phyloP scores from a whole-genome alignment of 2,797 vertebrate species.

The Arctocebus calabarensis region DNA sequence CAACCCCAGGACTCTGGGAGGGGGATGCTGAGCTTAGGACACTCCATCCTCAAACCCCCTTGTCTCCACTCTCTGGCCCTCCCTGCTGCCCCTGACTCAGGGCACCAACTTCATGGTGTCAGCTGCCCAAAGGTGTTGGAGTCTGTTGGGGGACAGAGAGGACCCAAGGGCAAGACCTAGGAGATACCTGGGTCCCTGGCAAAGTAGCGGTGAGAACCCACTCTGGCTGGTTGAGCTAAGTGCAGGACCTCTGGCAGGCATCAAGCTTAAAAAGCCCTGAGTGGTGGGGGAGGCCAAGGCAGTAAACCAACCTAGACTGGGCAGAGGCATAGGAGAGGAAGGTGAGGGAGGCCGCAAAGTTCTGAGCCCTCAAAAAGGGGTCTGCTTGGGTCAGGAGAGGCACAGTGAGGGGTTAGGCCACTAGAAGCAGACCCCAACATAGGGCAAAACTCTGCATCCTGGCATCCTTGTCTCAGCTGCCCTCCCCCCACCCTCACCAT shows the following conservation, averaged over 20 bases:
- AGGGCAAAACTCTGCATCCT: background rate
- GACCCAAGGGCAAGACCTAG: background rate
- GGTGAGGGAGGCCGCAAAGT: background rate
- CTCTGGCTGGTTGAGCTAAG: background rate
- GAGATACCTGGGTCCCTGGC: background rate
- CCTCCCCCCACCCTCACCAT: background rate
- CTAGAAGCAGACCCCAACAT: background rate
- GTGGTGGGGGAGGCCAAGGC: background rate
- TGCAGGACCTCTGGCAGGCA: background rate
- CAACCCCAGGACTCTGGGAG: background rate
- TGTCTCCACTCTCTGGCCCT: too few species aligned
- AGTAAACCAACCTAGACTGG: background rate
- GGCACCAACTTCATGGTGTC: background rate
- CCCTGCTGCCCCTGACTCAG: background rate
- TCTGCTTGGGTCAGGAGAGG: background rate
- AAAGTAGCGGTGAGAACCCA: background rate
- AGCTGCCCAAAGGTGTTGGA: background rate
- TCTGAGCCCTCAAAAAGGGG: background rate
- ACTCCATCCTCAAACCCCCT: background rate
- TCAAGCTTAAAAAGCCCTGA: background rate
- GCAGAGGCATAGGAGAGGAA: background rate
- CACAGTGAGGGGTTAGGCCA: background rate
- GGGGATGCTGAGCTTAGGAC: background rate
- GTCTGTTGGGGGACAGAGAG: background rate
- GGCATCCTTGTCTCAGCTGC: fast-evolving